Conservation (phyloP, 1,140 invertebrate species). For the Eumaeus atala region DNA sequence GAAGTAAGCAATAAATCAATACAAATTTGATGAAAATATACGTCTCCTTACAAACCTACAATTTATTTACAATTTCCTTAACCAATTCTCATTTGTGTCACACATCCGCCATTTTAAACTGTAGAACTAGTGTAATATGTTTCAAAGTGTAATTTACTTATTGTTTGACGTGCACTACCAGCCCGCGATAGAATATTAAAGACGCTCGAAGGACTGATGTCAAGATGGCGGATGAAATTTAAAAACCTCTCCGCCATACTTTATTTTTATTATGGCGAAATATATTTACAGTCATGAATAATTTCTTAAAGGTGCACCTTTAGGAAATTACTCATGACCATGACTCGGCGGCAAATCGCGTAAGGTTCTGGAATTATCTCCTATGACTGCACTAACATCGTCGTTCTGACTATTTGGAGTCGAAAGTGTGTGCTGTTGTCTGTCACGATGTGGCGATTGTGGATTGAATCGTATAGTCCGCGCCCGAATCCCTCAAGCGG, state of each 20-base stretch:
- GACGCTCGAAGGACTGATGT: neutral
- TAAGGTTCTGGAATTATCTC: too few species aligned
- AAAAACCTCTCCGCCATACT: neutral
- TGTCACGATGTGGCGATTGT: too few species aligned
- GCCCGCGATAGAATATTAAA: slow-evolving; percentile 9
- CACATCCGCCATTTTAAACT: slow-evolving; percentile 1
- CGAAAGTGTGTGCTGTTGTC: too few species aligned
- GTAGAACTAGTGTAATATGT: neutral
- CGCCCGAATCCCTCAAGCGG: too few species aligned
- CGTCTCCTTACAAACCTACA: neutral
- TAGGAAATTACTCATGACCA: slow-evolving; percentile 1
- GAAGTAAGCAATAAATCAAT: neutral
- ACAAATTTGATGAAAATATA: too few species aligned
- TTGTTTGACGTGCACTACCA: neutral
- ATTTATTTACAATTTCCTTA: neutral
- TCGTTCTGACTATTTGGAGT: too few species aligned
- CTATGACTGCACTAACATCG: too few species aligned
- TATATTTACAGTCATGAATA: too few species aligned
- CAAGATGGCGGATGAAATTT: neutral
- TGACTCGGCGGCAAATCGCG: too few species aligned
- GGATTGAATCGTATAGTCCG: too few species aligned
- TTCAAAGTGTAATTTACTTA: too few species aligned
- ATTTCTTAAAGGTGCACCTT: too few species aligned
- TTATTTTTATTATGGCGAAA: slow-evolving; percentile 2
- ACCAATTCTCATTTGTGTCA: neutral